Evolutionary conservation across 2,113 vertebrate genomes (phyloP).

Genomic region (Beaufortia kweichowensis): DNA sequence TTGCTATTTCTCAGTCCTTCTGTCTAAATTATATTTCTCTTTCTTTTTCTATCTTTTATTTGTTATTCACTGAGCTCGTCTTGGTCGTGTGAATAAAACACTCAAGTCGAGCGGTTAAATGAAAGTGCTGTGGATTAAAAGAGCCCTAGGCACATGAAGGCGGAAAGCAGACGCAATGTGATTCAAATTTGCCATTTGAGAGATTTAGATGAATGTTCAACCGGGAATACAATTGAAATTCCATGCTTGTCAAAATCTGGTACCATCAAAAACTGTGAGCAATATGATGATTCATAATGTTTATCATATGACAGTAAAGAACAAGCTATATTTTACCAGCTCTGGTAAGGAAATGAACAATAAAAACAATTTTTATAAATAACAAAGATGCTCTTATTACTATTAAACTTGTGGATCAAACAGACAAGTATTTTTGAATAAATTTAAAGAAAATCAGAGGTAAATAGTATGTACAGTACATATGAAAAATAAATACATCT

Average conservation of each 20-base stretch:
- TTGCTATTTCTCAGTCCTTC: neutral
- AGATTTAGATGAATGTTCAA: neutral
- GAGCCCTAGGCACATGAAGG: neutral
- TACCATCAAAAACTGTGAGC: neutral
- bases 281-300: neutral
- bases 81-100: constrained; percentile 35
- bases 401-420: constrained; percentile 51
- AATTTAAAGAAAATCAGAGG: constrained; percentile 53
- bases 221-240: neutral
- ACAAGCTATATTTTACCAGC: neutral
- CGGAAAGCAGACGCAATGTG: constrained; percentile 2
- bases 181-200: constrained; percentile 31
- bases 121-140: neutral
- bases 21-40: too few species aligned
- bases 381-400: constrained; percentile 40
- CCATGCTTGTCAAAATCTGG: neutral
- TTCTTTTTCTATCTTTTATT: neutral
- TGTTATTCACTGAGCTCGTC: neutral
- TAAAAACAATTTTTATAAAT: neutral
- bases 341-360: neutral
- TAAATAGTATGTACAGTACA: constrained; percentile 73
- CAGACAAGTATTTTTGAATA: constrained; percentile 57
- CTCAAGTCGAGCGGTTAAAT: constrained; percentile 34
- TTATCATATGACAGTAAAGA: neutral
- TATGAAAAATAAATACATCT: constrained; percentile 76